Conservation (phyloP, 2,113 vertebrate genomes). For the Trichechus manatus region DNA sequence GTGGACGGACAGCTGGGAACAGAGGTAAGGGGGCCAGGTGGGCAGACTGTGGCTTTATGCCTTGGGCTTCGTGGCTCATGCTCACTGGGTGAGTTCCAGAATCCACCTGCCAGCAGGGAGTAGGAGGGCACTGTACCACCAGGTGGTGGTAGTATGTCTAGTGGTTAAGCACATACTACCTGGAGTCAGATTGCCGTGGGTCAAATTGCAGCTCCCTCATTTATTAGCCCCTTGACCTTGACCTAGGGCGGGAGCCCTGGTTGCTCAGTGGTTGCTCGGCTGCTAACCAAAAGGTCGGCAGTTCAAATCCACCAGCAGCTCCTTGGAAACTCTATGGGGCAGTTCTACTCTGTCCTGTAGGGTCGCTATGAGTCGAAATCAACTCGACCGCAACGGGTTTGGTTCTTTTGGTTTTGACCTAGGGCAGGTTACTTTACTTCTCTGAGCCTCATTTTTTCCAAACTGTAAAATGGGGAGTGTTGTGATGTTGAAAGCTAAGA, state of each 20-base stretch:
- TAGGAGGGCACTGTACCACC: not conserved
- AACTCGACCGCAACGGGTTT: too few species aligned
- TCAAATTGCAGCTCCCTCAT: not conserved
- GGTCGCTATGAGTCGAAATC: too few species aligned
- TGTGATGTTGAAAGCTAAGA: not conserved
- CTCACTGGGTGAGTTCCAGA: not conserved
- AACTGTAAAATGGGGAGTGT: not conserved
- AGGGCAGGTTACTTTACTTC: not conserved
- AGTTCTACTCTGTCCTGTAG: too few species aligned
- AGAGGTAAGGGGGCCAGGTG: not conserved
- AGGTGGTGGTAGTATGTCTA: accelerated
- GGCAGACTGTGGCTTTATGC: not conserved
- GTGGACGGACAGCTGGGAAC: not conserved
- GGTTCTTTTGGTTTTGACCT: too few species aligned
- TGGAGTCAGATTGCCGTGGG: not conserved
- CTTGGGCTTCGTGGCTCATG: not conserved
- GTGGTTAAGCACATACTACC: not conserved
- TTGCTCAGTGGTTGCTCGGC: too few species aligned
- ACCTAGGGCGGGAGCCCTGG: too few species aligned
- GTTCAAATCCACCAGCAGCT: too few species aligned
- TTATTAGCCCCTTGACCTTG: not conserved
- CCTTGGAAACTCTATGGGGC: too few species aligned
- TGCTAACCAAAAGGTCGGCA: too few species aligned
- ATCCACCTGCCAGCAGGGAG: not conserved
- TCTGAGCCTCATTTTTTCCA: not conserved